phyloP scores from a whole-genome alignment of 2,113 vertebrate genomes.

The Willisornis vidua region DNA sequence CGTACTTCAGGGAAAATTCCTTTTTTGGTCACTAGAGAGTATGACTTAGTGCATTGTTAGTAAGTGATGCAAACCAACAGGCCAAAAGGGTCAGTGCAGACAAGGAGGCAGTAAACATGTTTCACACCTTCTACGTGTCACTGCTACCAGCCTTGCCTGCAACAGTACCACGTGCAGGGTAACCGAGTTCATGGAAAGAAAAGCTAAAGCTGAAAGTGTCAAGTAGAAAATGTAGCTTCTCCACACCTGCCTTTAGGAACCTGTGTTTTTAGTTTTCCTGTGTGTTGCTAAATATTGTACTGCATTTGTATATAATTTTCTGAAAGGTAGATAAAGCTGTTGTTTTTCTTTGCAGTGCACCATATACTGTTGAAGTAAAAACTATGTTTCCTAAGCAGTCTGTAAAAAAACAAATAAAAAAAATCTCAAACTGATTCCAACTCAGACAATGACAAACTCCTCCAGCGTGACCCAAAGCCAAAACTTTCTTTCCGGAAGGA shows the following conservation, averaged over 20 bases:
- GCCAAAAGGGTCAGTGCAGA: background rate
- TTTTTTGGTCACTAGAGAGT: slow-evolving; percentile 73
- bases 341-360: background rate
- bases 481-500: background rate
- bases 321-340: background rate
- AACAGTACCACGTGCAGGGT: background rate
- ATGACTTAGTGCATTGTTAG: slow-evolving; percentile 26
- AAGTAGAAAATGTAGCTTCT: background rate
- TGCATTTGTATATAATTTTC: background rate
- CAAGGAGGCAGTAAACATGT: background rate
- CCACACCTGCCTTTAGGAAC: background rate
- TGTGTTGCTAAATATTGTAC: background rate
- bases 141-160: background rate
- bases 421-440: background rate
- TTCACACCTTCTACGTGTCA: background rate
- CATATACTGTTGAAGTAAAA: background rate
- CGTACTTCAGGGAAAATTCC: slow-evolving; percentile 67
- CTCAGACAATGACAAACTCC: background rate
- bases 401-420: background rate
- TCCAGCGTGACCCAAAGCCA: background rate
- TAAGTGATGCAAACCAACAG: slow-evolving; percentile 56
- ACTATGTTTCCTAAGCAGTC: background rate
- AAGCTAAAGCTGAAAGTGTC: background rate
- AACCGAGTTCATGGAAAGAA: background rate
- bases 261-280: background rate